phyloP scores from a whole-genome alignment of 2,113 vertebrate genomes.

The Clinocottus analis region DNA sequence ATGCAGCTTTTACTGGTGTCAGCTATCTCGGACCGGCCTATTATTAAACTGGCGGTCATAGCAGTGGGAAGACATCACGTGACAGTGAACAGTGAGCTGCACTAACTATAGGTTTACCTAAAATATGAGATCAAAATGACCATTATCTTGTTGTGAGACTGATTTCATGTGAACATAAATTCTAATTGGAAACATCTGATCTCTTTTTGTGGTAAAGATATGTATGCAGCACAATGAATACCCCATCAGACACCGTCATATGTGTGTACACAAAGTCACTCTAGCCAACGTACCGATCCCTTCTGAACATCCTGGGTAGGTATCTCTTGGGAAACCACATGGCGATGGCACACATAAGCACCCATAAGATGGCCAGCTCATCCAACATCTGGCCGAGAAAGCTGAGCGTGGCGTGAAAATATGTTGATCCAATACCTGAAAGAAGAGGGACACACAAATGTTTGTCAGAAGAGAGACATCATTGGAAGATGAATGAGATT shows the following conservation, averaged over 20 bases:
- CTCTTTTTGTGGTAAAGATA: not conserved
- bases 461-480: not conserved
- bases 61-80: slow-evolving; percentile 27
- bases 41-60: slow-evolving; percentile 67
- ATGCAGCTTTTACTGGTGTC: slow-evolving; percentile 68
- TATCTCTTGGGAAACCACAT: slow-evolving; percentile 99
- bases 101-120: not conserved
- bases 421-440: slow-evolving; percentile 95
- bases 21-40: slow-evolving; percentile 71
- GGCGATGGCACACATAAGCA: slow-evolving; percentile 96
- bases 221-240: not conserved
- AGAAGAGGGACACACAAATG: slow-evolving; percentile 1
- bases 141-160: not conserved
- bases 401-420: slow-evolving; percentile 97
- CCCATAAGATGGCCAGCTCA: slow-evolving; percentile 97
- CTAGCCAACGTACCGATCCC: slow-evolving; percentile 87
- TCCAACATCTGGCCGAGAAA: slow-evolving; percentile 99
- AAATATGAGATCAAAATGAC: not conserved
- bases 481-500: not conserved
- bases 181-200: not conserved
- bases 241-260: not conserved
- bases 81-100: slow-evolving; percentile 32
- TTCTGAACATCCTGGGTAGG: slow-evolving; percentile 92
- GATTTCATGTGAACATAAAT: not conserved
- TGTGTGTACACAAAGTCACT: not conserved